Evolutionary conservation across 2,113 vertebrate species (phyloP), one percentile per base, ranked within the genome.

Genomic region (Hypomesus transpacificus): DNA sequence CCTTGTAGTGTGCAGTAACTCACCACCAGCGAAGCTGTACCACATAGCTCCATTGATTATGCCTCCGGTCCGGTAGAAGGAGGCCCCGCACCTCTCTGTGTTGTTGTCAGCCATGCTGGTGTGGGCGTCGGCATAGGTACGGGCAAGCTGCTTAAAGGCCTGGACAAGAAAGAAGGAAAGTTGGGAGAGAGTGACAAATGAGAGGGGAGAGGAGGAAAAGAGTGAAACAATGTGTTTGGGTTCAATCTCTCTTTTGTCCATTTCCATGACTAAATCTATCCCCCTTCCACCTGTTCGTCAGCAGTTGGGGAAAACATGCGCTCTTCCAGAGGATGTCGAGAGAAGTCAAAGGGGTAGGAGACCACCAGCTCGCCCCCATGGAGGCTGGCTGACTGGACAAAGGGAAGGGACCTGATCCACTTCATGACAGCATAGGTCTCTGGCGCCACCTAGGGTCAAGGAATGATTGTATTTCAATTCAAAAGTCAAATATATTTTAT

Each of bases 1-100:
- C 16, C 2, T 46, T 58, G 3, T 31, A 26, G 53, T 52, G 53
- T 11, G 20, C 57, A 8, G 57, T 59, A 3, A 28, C 91, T 88
- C 89, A 99, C 97, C 96, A 88, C 96, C 96, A 53, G 94, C 91
- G 86, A 99, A 98, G 87, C 96, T 98, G 91, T 99, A 99, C 97
- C 97, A 99, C 85, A 92, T 86, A 0, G 97, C 97, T 26, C 97
- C 97, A 4, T 99, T 99, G 86, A 95, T 95, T 88, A 99, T 94
- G 82, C 96, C 94, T 46, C 94, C 90, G 0, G 81, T 92, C 39
- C 86, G 91, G 66, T 92, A 92, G 85, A 99, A 99, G 75, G 91
- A 94, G 76, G 95, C 94, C 11, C 97, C 97, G 8, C 97, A 99
- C 69, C 96, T 88, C 3, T 94, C 86, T 7, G 95, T 95, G 0